phyloP scores from a whole-genome alignment of 2,888 invertebrate genomes.

The Zaprionus obscuricornis region DNA sequence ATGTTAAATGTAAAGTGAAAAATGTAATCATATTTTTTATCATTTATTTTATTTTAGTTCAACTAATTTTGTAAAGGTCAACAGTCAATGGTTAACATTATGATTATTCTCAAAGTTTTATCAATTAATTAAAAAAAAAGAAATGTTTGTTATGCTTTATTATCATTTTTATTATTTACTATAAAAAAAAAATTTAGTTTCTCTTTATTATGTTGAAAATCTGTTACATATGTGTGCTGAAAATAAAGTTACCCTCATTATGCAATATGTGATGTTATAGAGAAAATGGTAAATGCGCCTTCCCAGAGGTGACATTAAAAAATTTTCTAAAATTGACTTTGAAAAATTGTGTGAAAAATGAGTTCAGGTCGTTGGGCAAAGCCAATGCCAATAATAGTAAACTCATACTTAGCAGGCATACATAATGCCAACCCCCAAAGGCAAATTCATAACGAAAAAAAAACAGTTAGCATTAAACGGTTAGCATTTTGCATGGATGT shows the following conservation, averaged over 20 bases:
- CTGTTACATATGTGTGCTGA: background rate
- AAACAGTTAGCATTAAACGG: constrained; percentile 30
- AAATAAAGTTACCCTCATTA: constrained; percentile 10
- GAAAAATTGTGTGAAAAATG: constrained; percentile 67
- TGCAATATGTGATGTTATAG: background rate
- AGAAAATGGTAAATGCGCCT: constrained; percentile 27
- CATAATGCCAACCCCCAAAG: background rate
- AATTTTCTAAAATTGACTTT: constrained; percentile 55
- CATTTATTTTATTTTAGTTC: too few species aligned
- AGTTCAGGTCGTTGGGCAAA: constrained; percentile 9
- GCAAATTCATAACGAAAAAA: too few species aligned
- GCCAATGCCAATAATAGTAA: background rate
- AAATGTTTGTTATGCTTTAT: too few species aligned
- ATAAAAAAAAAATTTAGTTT: too few species aligned
- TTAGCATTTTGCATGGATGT: constrained; percentile 45
- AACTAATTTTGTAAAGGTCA: too few species aligned
- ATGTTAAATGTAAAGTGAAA: too few species aligned
- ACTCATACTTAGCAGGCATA: background rate
- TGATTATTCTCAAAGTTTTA: too few species aligned
- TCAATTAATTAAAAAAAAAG: too few species aligned
- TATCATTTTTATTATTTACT: too few species aligned
- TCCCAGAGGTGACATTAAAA: constrained; percentile 67
- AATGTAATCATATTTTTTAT: too few species aligned
- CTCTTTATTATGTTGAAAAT: too few species aligned
- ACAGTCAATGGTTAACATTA: too few species aligned